These are phyloP conservation scores for Zalophus californianus DNA, from an alignment of 2,797 vertebrate genomes.

Conservation along the genomic window DNA sequence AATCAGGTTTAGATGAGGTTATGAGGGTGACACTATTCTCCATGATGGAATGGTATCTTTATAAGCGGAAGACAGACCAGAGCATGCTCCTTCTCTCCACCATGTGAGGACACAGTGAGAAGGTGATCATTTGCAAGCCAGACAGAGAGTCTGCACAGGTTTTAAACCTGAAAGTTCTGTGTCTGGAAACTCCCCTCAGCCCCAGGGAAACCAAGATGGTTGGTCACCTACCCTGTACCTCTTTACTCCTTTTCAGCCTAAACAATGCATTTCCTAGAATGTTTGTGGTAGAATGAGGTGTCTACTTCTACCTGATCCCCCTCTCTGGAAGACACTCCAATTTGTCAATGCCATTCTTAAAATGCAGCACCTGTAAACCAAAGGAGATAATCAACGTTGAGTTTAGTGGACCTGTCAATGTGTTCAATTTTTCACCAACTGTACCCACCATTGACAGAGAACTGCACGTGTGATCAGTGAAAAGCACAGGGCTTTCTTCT, in stretches of 20 bases:
- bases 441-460: neutral
- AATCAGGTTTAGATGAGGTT: neutral
- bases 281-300: neutral
- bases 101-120: neutral
- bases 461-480: neutral
- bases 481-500: neutral
- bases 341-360: neutral
- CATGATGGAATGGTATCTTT: neutral
- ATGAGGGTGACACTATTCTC: neutral
- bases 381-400: too few relatives aligned
- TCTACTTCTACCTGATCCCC: neutral
- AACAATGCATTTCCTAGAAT: neutral
- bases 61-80: neutral
- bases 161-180: neutral
- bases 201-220: neutral
- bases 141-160: neutral
- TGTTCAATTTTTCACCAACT: neutral
- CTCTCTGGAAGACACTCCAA: neutral
- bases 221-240: neutral
- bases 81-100: neutral
- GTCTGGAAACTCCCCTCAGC: neutral
- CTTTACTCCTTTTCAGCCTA: neutral
- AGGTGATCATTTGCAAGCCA: neutral
- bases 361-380: neutral
- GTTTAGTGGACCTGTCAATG: neutral